phyloP scores from a whole-genome alignment of 2,113 vertebrate species.

The Myrmecobius fasciatus region DNA sequence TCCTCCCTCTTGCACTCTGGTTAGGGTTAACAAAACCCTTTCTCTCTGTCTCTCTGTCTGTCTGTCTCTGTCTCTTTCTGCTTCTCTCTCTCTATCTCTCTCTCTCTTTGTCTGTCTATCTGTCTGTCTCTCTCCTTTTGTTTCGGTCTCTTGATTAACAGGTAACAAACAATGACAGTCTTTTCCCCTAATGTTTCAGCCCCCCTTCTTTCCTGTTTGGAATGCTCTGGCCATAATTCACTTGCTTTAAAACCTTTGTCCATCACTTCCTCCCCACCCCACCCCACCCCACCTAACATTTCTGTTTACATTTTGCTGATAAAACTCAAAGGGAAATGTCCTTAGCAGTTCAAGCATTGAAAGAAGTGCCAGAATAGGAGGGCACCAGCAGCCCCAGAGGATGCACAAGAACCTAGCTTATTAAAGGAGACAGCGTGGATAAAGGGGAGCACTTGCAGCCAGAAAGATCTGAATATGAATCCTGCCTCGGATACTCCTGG shows the following conservation, averaged over 20 bases:
- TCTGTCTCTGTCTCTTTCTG: too few species aligned
- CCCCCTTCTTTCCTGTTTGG: background rate
- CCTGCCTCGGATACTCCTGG: slow-evolving; percentile 23
- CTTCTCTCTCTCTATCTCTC: too few species aligned
- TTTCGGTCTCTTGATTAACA: too few species aligned
- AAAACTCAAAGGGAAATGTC: background rate
- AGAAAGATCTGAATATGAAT: background rate
- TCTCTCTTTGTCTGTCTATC: too few species aligned
- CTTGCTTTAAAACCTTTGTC: slow-evolving; percentile 4
- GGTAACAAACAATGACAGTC: background rate
- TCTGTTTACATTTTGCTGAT: background rate
- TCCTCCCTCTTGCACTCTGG: background rate
- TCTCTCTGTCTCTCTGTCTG: too few species aligned
- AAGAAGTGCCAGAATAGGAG: background rate
- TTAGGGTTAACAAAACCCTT: background rate
- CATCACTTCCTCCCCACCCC: background rate
- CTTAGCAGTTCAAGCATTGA: background rate
- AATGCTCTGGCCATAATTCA: background rate
- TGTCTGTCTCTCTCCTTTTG: too few species aligned
- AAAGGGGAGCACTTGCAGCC: background rate
- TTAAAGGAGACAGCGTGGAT: background rate
- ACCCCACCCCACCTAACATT: background rate
- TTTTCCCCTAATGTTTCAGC: background rate
- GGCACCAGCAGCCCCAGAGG: background rate
- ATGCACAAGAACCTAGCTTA: background rate